Conservation (phyloP, 2,113 vertebrate genomes). For the Plotosus lineatus region DNA sequence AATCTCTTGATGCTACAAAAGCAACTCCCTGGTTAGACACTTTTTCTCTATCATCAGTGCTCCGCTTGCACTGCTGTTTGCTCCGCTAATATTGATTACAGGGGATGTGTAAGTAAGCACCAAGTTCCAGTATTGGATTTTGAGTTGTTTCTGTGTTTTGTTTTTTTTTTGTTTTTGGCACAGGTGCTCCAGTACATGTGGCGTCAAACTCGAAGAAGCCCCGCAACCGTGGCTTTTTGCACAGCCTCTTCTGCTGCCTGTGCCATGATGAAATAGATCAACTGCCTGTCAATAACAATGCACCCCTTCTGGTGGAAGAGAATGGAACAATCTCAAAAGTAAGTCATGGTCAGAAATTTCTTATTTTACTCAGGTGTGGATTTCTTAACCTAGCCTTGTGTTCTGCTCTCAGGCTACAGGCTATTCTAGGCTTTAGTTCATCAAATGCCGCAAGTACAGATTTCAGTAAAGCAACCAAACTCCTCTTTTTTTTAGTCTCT, state of each 20-base stretch:
- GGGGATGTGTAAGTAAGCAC: background rate
- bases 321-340: conserved; percentile 82
- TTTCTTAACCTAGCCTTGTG: background rate
- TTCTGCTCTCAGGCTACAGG: conserved; percentile 1
- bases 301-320: conserved; percentile 76
- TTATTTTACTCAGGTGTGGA: background rate
- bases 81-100: background rate
- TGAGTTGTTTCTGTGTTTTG: background rate
- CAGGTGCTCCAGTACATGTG: conserved; percentile 68
- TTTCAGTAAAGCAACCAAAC: conserved; percentile 48
- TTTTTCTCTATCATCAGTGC: too few species aligned
- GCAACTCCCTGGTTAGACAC: too few species aligned
- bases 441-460: conserved; percentile 47
- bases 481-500: too few species aligned
- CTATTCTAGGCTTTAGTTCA: conserved; percentile 42
- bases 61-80: too few species aligned
- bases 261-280: conserved; percentile 77
- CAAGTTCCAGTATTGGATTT: background rate
- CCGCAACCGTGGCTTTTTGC: conserved; percentile 74
- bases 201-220: conserved; percentile 76
- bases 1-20: too few species aligned
- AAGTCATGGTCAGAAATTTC: conserved; percentile 41
- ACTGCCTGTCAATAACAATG: conserved; percentile 73
- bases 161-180: conserved; percentile 15
- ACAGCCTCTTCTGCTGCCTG: conserved; percentile 81